phyloP scores from a whole-genome alignment of 1,140 invertebrate genomes.

The Drosophila sp. region DNA sequence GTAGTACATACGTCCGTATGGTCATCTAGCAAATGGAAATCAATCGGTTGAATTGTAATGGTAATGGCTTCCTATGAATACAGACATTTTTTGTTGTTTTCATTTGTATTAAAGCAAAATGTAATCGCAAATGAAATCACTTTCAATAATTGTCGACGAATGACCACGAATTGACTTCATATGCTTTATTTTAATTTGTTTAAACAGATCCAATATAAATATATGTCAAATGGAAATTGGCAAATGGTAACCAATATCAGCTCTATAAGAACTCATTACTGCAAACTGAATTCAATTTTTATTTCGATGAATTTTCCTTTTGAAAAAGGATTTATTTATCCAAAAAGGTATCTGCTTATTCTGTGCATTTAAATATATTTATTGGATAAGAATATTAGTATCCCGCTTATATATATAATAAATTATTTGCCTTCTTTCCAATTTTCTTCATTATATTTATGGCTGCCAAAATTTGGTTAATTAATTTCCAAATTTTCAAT shows the following conservation, averaged over 20 bases:
- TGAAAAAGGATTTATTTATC: no score
- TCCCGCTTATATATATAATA: no score
- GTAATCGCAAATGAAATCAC: conserved; percentile 11
- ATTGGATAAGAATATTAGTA: no score
- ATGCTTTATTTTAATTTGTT: background rate
- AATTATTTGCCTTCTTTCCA: no score
- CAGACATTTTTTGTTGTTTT: conserved; percentile 5
- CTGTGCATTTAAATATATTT: no score
- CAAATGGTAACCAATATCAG: background rate
- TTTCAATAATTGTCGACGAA: conserved; percentile 11
- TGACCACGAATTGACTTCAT: conserved; percentile 6
- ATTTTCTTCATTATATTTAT: no score
- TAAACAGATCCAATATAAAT: background rate
- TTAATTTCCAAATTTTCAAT: no score
- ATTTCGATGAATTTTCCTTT: no score
- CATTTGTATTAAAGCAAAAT: conserved; percentile 10
- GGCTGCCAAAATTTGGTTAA: no score
- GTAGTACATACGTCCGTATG: background rate
- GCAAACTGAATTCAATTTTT: no score
- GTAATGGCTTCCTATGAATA: conserved; percentile 14
- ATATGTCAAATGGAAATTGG: background rate
- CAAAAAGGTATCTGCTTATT: no score
- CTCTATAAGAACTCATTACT: background rate
- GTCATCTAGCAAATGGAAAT: conserved; percentile 14
- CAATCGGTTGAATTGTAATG: conserved; percentile 16